Evolutionary conservation across 2,113 vertebrate species (phyloP).

Genomic region (Lepisosteus oculatus): DNA sequence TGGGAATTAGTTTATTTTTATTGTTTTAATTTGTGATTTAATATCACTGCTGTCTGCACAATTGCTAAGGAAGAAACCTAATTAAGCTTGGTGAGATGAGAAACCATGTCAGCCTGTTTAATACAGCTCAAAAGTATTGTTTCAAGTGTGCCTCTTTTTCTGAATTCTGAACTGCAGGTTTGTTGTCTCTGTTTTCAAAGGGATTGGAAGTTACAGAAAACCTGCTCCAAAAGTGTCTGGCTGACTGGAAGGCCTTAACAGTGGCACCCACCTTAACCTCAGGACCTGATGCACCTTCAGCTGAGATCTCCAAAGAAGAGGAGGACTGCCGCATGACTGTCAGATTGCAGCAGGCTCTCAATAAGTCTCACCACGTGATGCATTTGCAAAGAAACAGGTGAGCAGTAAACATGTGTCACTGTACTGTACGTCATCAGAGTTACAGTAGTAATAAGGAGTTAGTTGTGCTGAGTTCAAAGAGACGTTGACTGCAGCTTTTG

Average conservation of each 20-base stretch:
- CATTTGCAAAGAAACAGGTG: slow-evolving; percentile 49
- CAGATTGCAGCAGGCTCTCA: slow-evolving; percentile 58
- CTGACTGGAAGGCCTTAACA: slow-evolving; percentile 33
- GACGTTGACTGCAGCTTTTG: too few relatives aligned
- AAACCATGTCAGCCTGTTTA: too few relatives aligned
- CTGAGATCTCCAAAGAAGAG: slow-evolving; percentile 39
- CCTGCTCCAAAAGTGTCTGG: slow-evolving; percentile 48
- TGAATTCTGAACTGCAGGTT: neutral
- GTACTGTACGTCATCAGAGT: too few relatives aligned
- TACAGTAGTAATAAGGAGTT: too few relatives aligned
- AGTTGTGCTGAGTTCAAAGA: neutral
- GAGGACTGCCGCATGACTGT: slow-evolving; percentile 46
- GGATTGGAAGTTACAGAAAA: slow-evolving; percentile 59
- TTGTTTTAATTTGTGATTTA: too few relatives aligned
- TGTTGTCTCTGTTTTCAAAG: slow-evolving; percentile 32
- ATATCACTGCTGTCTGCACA: too few relatives aligned
- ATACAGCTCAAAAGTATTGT: too few relatives aligned
- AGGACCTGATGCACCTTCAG: slow-evolving; percentile 11
- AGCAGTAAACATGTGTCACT: neutral
- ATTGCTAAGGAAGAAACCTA: too few relatives aligned
- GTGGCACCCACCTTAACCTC: slow-evolving; percentile 8
- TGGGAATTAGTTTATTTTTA: too few relatives aligned
- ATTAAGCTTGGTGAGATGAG: too few relatives aligned
- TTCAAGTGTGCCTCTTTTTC: neutral
- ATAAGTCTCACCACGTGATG: slow-evolving; percentile 47